Evolutionary conservation across 1,140 invertebrate species (phyloP).

Genomic region (Drosophila carrolli): DNA sequence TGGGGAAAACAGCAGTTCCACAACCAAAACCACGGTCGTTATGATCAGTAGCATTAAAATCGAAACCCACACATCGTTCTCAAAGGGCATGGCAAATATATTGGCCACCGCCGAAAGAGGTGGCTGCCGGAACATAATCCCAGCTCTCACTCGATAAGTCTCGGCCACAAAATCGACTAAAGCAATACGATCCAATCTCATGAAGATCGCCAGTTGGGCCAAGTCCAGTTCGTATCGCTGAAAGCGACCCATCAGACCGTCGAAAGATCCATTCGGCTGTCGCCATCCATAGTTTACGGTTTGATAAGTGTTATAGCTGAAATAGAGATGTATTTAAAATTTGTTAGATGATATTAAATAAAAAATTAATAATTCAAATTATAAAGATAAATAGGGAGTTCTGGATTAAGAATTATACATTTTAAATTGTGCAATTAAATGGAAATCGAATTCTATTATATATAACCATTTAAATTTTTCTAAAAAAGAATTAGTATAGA

Average conservation of each 20-base stretch:
- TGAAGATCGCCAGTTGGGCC: conserved; percentile 85
- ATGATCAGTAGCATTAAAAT: conserved; percentile 76
- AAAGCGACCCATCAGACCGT: conserved; percentile 86
- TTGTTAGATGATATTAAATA: too few relatives aligned
- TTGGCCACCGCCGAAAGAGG: conserved; percentile 88
- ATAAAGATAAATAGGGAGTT: too few relatives aligned
- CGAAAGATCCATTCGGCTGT: conserved; percentile 85
- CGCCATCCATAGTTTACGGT: conserved; percentile 86
- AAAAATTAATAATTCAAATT: too few relatives aligned
- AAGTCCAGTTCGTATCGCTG: conserved; percentile 86
- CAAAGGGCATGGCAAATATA: conserved; percentile 88
- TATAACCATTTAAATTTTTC: too few relatives aligned
- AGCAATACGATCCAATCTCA: conserved; percentile 85
- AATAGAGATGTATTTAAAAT: too few relatives aligned
- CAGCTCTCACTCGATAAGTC: conserved; percentile 85
- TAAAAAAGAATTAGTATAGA: too few relatives aligned
- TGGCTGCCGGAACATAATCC: conserved; percentile 88
- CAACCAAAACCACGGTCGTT: conserved; percentile 64
- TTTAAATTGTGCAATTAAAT: too few relatives aligned
- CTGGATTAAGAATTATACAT: too few relatives aligned
- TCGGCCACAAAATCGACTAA: conserved; percentile 86
- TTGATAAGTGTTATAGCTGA: conserved; percentile 85
- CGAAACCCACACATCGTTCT: conserved; percentile 87
- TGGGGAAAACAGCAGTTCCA: conserved; percentile 63
- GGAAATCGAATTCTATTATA: too few relatives aligned